A percentile compares a stretch with the other conserved stretches of the same genome.
Evolutionary conservation across 2,113 vertebrate species (phyloP).

Genomic region (Labeo catla): DNA sequence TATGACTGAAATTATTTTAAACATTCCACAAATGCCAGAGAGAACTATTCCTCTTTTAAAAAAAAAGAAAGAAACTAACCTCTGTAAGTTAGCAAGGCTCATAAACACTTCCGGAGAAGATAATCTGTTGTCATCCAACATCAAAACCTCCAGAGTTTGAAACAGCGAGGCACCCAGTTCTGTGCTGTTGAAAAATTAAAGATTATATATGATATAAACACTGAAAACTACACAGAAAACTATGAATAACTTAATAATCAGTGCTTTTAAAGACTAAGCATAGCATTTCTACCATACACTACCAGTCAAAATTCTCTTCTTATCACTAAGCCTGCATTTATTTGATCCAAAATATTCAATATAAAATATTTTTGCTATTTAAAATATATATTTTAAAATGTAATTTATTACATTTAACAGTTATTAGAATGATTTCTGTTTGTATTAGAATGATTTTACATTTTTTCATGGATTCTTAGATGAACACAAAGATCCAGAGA

Average conservation of each 20-base stretch:
- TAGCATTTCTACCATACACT: too few relatives aligned
- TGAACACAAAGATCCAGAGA: too few relatives aligned
- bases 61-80: constrained; percentile 65
- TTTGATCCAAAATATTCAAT: too few relatives aligned
- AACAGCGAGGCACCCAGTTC: constrained; percentile 63
- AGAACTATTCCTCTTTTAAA: neutral
- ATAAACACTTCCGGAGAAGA: constrained; percentile 75
- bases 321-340: too few relatives aligned
- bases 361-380: too few relatives aligned
- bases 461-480: neutral
- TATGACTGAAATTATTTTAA: neutral
- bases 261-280: neutral
- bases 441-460: too few relatives aligned
- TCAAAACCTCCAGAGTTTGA: constrained; percentile 79
- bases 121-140: constrained; percentile 82
- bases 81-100: constrained; percentile 78
- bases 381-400: too few relatives aligned
- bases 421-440: too few relatives aligned
- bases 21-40: neutral
- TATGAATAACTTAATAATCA: neutral
- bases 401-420: too few relatives aligned
- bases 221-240: neutral
- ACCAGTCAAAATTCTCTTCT: too few relatives aligned
- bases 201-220: neutral
- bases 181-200: constrained; percentile 17